phyloP scores from a whole-genome alignment of 2,797 vertebrate species.

The Spinibarbus caldwelli region DNA sequence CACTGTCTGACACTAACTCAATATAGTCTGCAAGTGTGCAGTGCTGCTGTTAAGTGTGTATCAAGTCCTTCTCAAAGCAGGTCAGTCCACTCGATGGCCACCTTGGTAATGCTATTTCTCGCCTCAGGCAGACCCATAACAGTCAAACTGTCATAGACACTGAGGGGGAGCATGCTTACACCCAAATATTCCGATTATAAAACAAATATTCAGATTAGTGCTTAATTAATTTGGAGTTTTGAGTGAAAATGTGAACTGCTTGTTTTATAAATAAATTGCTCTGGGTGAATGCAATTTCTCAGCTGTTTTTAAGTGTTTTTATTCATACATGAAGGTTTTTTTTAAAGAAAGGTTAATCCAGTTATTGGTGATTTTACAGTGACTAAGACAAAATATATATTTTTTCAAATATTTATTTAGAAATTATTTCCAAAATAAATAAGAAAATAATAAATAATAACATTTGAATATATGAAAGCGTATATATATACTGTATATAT shows the following conservation, averaged over 20 bases:
- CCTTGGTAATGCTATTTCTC: background rate
- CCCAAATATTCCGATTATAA: background rate
- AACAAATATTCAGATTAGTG: background rate
- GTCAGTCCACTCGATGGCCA: background rate
- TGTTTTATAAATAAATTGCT: background rate
- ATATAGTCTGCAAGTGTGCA: background rate
- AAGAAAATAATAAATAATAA: no score
- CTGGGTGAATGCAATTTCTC: background rate
- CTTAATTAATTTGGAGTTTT: background rate
- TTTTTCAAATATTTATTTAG: no score
- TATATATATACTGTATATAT: no score
- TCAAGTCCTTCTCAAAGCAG: conserved; percentile 15
- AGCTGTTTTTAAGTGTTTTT: background rate
- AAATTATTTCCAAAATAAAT: background rate
- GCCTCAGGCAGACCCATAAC: background rate
- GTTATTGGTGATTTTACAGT: background rate
- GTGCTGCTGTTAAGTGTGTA: conserved; percentile 9
- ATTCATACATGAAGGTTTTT: background rate
- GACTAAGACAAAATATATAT: background rate
- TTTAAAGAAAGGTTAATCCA: background rate
- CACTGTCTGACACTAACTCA: conserved; percentile 15
- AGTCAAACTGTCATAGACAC: background rate
- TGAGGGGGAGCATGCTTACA: background rate
- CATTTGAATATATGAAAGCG: no score
- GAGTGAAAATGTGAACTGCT: background rate